These are phyloP conservation scores for Spongilla lacustris DNA, from an alignment of 37 sponge, comb jelly and placozoan species.

Conservation along the genomic window DNA sequence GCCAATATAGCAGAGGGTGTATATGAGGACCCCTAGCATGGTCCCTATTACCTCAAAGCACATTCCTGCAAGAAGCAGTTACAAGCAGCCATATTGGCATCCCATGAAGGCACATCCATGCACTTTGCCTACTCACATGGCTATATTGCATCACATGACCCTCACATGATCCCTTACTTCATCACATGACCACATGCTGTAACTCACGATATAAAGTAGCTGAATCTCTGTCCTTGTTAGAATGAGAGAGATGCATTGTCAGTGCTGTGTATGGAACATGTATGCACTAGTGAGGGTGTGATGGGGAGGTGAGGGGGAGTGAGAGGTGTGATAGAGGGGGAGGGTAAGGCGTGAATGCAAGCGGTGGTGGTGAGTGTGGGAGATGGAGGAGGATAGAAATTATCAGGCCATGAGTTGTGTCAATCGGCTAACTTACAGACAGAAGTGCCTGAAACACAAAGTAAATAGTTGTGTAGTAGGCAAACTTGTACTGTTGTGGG, in stretches of 20 bases:
- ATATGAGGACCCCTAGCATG: slow-evolving; percentile 62
- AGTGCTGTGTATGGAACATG: slow-evolving; percentile 91
- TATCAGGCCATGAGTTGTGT: background rate
- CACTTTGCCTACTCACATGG: background rate
- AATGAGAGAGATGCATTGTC: slow-evolving; percentile 72
- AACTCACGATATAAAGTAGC: slow-evolving; percentile 78
- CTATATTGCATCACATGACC: background rate
- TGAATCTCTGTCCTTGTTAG: slow-evolving; percentile 80
- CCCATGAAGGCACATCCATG: background rate
- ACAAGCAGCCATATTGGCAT: background rate
- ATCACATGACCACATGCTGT: background rate
- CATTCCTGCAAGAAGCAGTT: slow-evolving; percentile 72
- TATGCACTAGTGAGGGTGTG: slow-evolving; percentile 55
- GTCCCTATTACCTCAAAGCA: slow-evolving; percentile 71
- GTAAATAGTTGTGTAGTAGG: slow-evolving; percentile 73
- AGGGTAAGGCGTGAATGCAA: background rate
- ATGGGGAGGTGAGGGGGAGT: background rate
- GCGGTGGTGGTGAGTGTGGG: background rate
- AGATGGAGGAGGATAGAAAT: background rate
- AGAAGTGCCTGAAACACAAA: slow-evolving; percentile 57
- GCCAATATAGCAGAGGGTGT: slow-evolving; percentile 42
- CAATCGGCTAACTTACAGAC: slow-evolving; percentile 48
- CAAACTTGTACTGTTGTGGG: slow-evolving; percentile 15
- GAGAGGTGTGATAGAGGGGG: slow-evolving; percentile 9
- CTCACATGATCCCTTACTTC: background rate